These are phyloP conservation scores for Muricea muricata DNA, from an alignment of 92 coral and sea anemone genomes.

Conservation along the genomic window DNA sequence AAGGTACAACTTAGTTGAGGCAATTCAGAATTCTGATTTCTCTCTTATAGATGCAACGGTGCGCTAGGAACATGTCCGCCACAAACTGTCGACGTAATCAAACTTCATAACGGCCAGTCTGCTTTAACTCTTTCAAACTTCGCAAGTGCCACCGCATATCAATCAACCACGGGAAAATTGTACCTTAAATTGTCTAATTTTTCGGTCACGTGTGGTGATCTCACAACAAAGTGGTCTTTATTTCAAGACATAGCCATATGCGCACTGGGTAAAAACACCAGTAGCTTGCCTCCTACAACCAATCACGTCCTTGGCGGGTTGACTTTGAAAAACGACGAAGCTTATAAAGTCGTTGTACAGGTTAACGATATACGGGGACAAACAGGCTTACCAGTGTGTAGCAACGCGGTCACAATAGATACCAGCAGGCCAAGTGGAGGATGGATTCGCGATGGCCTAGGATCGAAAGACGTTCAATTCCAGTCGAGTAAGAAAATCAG, in stretches of 20 bases:
- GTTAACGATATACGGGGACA: slow-evolving; percentile 70
- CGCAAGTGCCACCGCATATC: slow-evolving; percentile 60
- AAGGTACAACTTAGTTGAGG: too few relatives aligned
- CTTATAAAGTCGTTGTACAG: slow-evolving; percentile 85
- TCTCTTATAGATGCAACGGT: slow-evolving; percentile 83
- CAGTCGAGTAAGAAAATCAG: slow-evolving; percentile 75
- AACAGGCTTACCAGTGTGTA: slow-evolving; percentile 72
- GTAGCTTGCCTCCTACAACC: slow-evolving; percentile 48
- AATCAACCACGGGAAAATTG: slow-evolving; percentile 69
- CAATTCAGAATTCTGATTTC: neutral
- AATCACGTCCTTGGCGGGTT: slow-evolving; percentile 68
- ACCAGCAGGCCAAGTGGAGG: slow-evolving; percentile 84
- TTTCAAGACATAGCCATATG: slow-evolving; percentile 59
- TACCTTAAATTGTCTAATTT: slow-evolving; percentile 74
- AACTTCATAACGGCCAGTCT: slow-evolving; percentile 68
- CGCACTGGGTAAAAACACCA: slow-evolving; percentile 27
- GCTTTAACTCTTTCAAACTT: slow-evolving; percentile 64
- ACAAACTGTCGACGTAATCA: slow-evolving; percentile 66
- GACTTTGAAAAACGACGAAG: slow-evolving; percentile 56
- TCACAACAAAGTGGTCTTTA: slow-evolving; percentile 77
- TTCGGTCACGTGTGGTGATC: slow-evolving; percentile 72
- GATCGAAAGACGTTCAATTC: slow-evolving; percentile 79
- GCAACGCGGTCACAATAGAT: slow-evolving; percentile 75
- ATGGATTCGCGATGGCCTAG: slow-evolving; percentile 91
- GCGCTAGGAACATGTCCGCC: slow-evolving; percentile 89